A percentile compares a stretch with the other conserved stretches of the same genome.
Conservation (phyloP, 2,797 vertebrate genomes). For the Cyclopterus lumpus region DNA sequence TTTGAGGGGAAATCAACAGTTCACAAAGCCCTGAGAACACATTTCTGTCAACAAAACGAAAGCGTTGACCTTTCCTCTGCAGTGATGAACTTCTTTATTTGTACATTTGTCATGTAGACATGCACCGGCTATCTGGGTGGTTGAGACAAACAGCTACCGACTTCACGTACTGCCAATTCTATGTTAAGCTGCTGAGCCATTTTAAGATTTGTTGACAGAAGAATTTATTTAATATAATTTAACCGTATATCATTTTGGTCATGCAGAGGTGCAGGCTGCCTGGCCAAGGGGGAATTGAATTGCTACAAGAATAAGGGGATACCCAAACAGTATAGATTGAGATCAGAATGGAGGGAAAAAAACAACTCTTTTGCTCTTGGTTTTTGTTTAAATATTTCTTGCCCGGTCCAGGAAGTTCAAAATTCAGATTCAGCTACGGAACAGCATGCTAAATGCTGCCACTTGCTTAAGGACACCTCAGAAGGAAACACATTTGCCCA, state of each 20-base stretch:
- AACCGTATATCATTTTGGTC: background rate
- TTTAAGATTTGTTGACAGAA: constrained; percentile 8
- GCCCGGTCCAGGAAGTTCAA: background rate
- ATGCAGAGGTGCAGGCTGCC: background rate
- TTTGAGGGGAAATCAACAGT: constrained; percentile 51
- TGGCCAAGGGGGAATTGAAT: background rate
- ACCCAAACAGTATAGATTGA: background rate
- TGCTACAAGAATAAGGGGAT: background rate
- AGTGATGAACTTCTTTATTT: constrained; percentile 34
- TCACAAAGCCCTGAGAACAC: constrained; percentile 29
- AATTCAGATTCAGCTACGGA: background rate
- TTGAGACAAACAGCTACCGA: background rate
- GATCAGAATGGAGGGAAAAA: background rate
- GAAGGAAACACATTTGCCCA: background rate
- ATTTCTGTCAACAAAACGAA: constrained; percentile 48
- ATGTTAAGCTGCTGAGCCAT: background rate
- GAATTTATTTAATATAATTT: background rate
- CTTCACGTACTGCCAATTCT: background rate
- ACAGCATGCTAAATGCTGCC: background rate
- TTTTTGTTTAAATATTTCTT: background rate
- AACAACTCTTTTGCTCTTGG: background rate
- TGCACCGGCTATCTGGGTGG: background rate
- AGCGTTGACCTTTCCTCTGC: constrained; percentile 47
- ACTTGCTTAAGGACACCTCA: background rate
- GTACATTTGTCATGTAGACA: constrained; percentile 21